Evolutionary conservation across 2,113 vertebrate genomes (phyloP), one percentile per base, ranked within the genome.

Genomic region (Corydoras maculifer): DNA sequence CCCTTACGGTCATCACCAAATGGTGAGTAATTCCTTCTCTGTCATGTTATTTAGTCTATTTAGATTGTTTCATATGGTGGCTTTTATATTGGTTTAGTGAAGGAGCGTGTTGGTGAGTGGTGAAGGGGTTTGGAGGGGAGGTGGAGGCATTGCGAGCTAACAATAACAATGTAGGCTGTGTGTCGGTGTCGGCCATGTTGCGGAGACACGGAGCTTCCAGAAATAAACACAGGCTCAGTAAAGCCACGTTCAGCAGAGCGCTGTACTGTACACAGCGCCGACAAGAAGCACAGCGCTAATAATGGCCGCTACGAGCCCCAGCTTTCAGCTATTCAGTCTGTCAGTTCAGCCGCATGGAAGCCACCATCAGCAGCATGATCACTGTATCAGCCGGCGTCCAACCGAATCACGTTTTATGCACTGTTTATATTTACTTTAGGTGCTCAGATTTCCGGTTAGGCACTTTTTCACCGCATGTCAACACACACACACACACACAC

Each of bases 1-100:
- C 82, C 94, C 94, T 77, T 96, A 96, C 84, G 93, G 92, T 83
- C 95, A 92, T 87, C 95, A 98, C 91, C 96, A 98, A 90, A 97
- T 98, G 96, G 96, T 98, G 91, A 97, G 96, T 91, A 77, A 4
- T 60, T 11, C 63, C 32, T 7, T 3, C 4, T 70, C 29, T 4
- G 57, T 65, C 35, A 9, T 35, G 10, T 11, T 43, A 58, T 10
- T 18, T 18, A 35, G 15, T 65, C 2, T 49, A 58, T 31, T 30
- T 60, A 10, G 15, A 13, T 35, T 11, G 32, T 64, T 30, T 6
- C 12, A 51, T 70, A 0, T 35, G 30, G 29, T 13, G 64, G 30
- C 25, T 43, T 29, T 18, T 49, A 9, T 13, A n/a, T 18, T 18
- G 35, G 35, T 43, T 43, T 43, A 43, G 35, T 43, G 35, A 43